Percentiles rank a stretch among this genome's conserved stretches.
Evolutionary conservation across 2,797 vertebrate species (phyloP).

Genomic region (Danio aesculapii): DNA sequence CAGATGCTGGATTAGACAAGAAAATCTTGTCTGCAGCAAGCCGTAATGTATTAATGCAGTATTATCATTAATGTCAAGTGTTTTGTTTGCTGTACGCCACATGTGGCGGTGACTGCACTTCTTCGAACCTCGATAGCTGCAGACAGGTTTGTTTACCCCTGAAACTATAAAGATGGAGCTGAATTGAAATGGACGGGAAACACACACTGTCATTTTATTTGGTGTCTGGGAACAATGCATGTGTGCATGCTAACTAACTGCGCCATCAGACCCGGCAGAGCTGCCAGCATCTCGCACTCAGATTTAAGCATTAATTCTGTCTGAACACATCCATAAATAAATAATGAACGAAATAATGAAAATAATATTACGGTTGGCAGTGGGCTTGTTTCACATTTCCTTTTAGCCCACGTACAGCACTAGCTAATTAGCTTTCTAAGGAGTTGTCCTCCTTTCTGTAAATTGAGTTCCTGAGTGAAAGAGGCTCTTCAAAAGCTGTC

Average conservation of each 20-base stretch:
- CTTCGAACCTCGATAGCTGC: slow-evolving; percentile 8
- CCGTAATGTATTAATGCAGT: neutral
- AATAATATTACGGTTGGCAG: slow-evolving; percentile 83
- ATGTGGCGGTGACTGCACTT: slow-evolving; percentile 23
- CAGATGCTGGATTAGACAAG: slow-evolving; percentile 23
- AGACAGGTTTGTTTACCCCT: slow-evolving; percentile 48
- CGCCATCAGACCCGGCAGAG: slow-evolving; percentile 74
- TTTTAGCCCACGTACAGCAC: slow-evolving; percentile 75
- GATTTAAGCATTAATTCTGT: slow-evolving; percentile 84
- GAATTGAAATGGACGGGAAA: slow-evolving; percentile 55
- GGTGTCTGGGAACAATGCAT: slow-evolving; percentile 75
- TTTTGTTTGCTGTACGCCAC: neutral
- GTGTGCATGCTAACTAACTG: slow-evolving; percentile 78
- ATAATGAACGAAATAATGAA: slow-evolving; percentile 85
- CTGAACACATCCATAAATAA: slow-evolving; percentile 84
- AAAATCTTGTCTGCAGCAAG: slow-evolving; percentile 10
- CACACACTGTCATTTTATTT: slow-evolving; percentile 74
- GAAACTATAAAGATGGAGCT: slow-evolving; percentile 47
- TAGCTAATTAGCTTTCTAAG: slow-evolving; percentile 84
- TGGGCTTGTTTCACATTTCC: slow-evolving; percentile 80
- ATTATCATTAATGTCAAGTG: slow-evolving; percentile 2
- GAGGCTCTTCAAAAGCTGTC: slow-evolving; percentile 48
- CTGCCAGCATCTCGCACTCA: slow-evolving; percentile 77
- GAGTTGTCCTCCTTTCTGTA: slow-evolving; percentile 80
- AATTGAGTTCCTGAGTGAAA: slow-evolving; percentile 70